These are phyloP conservation scores for Simalia tracyae DNA, from an alignment of 2,797 vertebrate genomes.

Conservation along the genomic window DNA sequence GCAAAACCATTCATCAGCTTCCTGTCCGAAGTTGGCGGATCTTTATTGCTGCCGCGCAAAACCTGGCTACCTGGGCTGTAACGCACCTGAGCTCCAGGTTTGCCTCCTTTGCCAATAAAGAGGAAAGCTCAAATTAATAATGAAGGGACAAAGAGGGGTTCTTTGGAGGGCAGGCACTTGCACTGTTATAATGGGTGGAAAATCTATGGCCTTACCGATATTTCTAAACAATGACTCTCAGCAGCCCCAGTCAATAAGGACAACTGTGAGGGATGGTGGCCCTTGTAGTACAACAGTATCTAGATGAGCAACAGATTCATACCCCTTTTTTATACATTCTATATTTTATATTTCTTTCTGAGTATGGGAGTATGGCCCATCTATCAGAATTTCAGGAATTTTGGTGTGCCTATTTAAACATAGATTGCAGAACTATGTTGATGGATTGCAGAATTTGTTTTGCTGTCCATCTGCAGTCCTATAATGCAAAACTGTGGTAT, in stretches of 20 bases:
- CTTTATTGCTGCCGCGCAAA: no score
- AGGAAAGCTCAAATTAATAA: not conserved
- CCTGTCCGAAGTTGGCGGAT: no score
- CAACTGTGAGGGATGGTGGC: not conserved
- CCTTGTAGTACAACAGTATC: not conserved
- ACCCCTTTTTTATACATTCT: not conserved
- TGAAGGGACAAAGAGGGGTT: not conserved
- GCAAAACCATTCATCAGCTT: no score
- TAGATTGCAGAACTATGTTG: no score
- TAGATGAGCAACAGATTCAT: not conserved
- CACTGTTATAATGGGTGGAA: not conserved
- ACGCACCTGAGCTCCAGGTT: not conserved
- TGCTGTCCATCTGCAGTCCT: no score
- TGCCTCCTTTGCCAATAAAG: not conserved
- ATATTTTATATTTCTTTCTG: not conserved
- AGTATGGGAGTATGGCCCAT: not conserved
- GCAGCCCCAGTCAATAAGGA: not conserved
- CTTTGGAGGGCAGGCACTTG: not conserved
- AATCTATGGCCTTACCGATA: not conserved
- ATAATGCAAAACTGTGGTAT: no score
- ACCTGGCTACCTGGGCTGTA: no score
- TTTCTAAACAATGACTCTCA: not conserved
- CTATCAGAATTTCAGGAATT: no score
- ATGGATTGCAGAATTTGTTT: no score
- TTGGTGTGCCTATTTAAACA: no score